phyloP scores from a whole-genome alignment of 35 echinoderm and acorn worm genomes.

The Lytechinus pictus region DNA sequence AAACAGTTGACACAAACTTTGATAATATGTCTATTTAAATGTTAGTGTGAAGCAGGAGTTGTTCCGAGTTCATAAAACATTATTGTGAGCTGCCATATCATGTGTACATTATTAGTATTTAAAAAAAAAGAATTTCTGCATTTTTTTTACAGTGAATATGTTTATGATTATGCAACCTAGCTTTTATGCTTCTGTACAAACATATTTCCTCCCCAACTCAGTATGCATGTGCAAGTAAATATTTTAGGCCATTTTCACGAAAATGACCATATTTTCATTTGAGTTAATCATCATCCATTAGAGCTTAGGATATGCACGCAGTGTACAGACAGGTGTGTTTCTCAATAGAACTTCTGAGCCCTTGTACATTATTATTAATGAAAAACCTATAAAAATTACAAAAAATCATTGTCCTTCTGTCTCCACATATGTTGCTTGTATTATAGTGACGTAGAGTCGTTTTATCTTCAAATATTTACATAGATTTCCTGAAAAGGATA shows the following conservation, averaged over 20 bases:
- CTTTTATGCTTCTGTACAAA: not conserved
- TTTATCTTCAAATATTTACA: not conserved
- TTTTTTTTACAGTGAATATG: not conserved
- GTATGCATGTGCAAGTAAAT: not conserved
- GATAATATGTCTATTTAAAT: no score
- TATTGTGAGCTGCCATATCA: not conserved
- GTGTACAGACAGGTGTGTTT: not conserved
- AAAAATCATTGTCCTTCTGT: not conserved
- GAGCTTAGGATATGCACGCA: not conserved
- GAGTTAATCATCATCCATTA: not conserved
- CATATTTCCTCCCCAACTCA: not conserved
- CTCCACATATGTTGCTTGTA: not conserved
- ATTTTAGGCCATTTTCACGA: not conserved
- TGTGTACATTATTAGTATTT: slow-evolving; percentile 14
- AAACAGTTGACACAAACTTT: no score
- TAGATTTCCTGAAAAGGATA: not conserved
- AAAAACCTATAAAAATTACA: not conserved
- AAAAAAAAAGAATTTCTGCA: not conserved
- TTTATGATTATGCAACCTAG: not conserved
- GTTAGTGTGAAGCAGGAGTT: no score
- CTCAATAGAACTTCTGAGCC: not conserved
- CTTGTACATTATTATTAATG: not conserved
- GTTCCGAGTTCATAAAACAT: not conserved
- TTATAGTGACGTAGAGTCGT: not conserved
- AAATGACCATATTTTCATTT: not conserved